Evolutionary conservation across 2,113 vertebrate genomes (phyloP), one percentile per base, ranked within the genome.

Genomic region (Uria lomvia): DNA sequence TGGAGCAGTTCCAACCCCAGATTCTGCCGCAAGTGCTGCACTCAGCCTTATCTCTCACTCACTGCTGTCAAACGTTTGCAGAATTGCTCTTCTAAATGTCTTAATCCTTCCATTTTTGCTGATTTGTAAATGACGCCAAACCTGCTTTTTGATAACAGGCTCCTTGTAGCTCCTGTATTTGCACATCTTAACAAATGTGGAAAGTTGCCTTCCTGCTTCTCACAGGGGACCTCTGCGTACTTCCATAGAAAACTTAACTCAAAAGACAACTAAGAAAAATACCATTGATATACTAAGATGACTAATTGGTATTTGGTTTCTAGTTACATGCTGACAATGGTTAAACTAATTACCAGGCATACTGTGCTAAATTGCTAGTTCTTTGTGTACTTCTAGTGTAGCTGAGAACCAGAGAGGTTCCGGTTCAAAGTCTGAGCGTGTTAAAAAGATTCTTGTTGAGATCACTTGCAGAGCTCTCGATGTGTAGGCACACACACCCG

Each of bases 231-330:
- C 84, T 63, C 92, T 88, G 88, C 43, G 96, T 96, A 86, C 45
- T 92, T 90, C 92, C 86, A 94, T 72, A 96, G 85, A 94, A 96
- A 97, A 97, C 65, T 94, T 93, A 97, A 97, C 88, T 97, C 90
- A 88, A 90, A 91, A 97, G 82, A 88, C 62, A 96, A 76, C 56
- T 88, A 96, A 94, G 96, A 95, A 98, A 94, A 97, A 89, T 87
- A 38, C 88, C 52, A 84, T 80, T 10, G 8, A 93, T 96, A 94
- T 86, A 92, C 86, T 94, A 96, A 94, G 89, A 95, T 9, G 38
- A 87, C 92, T 98, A 98, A 98, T 97, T 97, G 95, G 85, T 97
- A 95, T 97, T 97, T 98, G 81, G 90, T 96, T 97, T 98, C 96
- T 94, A 96, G 96, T 96, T 97, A 75, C 98, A 96, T 94, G 97